These are phyloP conservation scores for Camelus dromedarius DNA, from an alignment of 2,113 vertebrate species.

Conservation along the genomic window DNA sequence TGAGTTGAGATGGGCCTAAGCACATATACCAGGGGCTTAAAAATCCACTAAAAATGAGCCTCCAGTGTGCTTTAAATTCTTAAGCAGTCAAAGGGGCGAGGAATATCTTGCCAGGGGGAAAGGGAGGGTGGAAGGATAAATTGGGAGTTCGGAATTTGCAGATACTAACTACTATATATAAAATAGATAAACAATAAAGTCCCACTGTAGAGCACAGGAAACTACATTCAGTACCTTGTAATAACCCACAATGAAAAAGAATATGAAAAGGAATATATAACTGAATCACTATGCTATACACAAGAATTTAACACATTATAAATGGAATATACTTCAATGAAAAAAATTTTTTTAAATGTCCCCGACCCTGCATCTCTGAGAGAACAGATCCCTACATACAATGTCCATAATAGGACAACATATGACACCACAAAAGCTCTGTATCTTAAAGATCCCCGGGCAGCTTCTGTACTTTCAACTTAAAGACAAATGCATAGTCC, in stretches of 20 bases:
- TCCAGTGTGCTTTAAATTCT: constrained; percentile 28
- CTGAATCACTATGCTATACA: too few relatives aligned
- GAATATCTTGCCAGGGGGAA: background rate
- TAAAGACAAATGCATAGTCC: constrained; percentile 68
- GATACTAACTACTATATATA: too few relatives aligned
- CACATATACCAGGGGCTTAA: background rate
- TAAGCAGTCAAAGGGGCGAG: background rate
- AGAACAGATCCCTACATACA: background rate
- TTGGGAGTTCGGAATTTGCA: too few relatives aligned
- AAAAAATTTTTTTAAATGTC: background rate
- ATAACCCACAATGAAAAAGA: too few relatives aligned
- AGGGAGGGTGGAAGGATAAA: too few relatives aligned
- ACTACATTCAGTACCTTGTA: too few relatives aligned
- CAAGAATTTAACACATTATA: too few relatives aligned
- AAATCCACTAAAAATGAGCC: background rate
- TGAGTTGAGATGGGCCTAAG: constrained; percentile 6
- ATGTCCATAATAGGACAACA: background rate
- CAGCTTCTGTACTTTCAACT: constrained; percentile 36
- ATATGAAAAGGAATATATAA: too few relatives aligned
- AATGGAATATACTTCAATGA: too few relatives aligned
- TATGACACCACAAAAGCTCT: background rate
- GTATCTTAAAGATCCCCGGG: background rate
- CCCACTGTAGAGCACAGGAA: too few relatives aligned
- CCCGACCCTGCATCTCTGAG: background rate
- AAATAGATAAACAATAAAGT: too few relatives aligned